Evolutionary conservation across 1,140 invertebrate species (phyloP).

Genomic region (Eciton burchellii): DNA sequence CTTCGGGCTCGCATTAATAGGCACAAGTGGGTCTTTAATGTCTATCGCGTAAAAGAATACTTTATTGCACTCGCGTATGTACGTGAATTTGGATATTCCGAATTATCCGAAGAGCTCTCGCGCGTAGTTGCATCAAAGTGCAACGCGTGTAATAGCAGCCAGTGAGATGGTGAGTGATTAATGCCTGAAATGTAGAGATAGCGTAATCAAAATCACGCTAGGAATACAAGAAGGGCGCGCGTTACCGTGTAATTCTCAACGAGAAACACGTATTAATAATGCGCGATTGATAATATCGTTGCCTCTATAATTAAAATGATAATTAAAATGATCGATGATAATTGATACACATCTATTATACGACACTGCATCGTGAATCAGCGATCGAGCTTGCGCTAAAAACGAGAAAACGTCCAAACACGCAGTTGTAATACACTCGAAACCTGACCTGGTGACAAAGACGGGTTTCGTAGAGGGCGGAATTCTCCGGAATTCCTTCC

Average conservation of each 20-base stretch:
- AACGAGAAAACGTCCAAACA: background rate
- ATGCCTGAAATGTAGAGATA: slow-evolving; percentile 17
- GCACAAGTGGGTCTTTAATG: no score
- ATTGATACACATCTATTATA: background rate
- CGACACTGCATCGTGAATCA: background rate
- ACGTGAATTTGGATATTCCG: background rate
- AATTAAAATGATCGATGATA: slow-evolving; percentile 16
- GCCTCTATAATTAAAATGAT: no score
- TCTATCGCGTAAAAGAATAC: background rate
- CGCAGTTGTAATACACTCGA: background rate
- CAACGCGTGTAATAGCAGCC: background rate
- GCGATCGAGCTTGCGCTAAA: background rate
- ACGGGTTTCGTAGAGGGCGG: slow-evolving; percentile 4
- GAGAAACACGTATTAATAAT: background rate
- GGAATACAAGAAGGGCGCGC: slow-evolving; percentile 15
- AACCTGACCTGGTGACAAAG: background rate
- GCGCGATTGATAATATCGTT: slow-evolving; percentile 20
- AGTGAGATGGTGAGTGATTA: slow-evolving; percentile 6
- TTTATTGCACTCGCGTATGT: background rate
- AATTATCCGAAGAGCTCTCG: slow-evolving; percentile 15
- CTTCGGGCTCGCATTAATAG: background rate
- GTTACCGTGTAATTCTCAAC: background rate
- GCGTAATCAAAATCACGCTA: background rate
- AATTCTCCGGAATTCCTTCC: slow-evolving; percentile 36
- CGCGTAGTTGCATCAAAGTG: background rate